phyloP scores from a whole-genome alignment of 30 jellyfish, hydroid and myxozoan genomes.

The Morbakka virulenta region DNA sequence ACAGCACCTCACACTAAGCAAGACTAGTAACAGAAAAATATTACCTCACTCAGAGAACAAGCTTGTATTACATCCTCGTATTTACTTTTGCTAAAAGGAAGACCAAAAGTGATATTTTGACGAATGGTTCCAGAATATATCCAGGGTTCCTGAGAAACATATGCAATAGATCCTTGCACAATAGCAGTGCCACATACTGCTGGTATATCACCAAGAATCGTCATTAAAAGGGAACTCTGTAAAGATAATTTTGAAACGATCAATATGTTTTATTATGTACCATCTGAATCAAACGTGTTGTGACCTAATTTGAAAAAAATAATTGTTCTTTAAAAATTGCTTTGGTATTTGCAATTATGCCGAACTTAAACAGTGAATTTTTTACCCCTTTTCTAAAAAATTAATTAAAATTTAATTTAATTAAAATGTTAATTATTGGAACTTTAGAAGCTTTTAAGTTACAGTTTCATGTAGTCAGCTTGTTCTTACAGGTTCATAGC shows the following conservation, averaged over 20 bases:
- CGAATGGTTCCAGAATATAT: slow-evolving; percentile 74
- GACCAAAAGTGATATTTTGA: slow-evolving; percentile 73
- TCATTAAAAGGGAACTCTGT: slow-evolving; percentile 76
- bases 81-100: slow-evolving; percentile 3
- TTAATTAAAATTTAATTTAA: too few relatives aligned
- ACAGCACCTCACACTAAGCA: too few relatives aligned
- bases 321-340: too few relatives aligned
- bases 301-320: too few relatives aligned
- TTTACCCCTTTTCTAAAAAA: too few relatives aligned
- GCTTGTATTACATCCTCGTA: slow-evolving; percentile 40
- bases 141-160: slow-evolving; percentile 84
- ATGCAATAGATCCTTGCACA: slow-evolving; percentile 60
- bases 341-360: not conserved
- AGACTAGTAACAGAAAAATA: not conserved
- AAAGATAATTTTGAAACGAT: not conserved
- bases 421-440: too few relatives aligned
- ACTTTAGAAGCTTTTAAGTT: too few relatives aligned
- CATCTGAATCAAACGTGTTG: too few relatives aligned
- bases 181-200: slow-evolving; percentile 34
- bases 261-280: too few relatives aligned
- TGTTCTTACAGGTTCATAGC: too few relatives aligned
- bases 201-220: slow-evolving; percentile 61
- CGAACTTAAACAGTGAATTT: too few relatives aligned
- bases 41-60: slow-evolving; percentile 61
- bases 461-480: too few relatives aligned